Evolutionary conservation across 2,797 vertebrate genomes (phyloP).

Genomic region (Amniataba percoides): DNA sequence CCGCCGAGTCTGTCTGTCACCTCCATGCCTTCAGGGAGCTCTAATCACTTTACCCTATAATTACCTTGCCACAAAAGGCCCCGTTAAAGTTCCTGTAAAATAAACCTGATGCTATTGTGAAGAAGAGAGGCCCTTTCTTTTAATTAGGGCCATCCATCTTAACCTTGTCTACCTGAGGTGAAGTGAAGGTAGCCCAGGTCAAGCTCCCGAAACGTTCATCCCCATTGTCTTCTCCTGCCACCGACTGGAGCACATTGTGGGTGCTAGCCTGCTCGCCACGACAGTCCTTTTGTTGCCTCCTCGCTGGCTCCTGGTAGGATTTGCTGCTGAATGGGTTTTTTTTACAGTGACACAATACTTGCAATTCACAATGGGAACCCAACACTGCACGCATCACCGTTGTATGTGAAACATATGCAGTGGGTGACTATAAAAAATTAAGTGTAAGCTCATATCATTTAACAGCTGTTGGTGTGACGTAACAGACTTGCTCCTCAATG

Average conservation of each 20-base stretch:
- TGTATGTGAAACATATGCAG: constrained; percentile 83
- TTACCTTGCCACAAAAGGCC: constrained; percentile 87
- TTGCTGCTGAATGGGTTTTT: constrained; percentile 83
- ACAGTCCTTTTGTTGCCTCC: constrained; percentile 77
- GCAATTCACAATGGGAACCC: constrained; percentile 87
- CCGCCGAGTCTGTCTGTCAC: constrained; percentile 88
- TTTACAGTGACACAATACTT: constrained; percentile 87
- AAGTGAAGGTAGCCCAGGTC: constrained; percentile 86
- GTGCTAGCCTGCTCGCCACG: constrained; percentile 69
- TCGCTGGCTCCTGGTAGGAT: constrained; percentile 87
- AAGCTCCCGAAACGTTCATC: constrained; percentile 80
- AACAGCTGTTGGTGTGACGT: constrained; percentile 84
- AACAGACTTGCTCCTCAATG: constrained; percentile 69
- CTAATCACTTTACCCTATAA: constrained; percentile 90
- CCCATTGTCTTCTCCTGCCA: constrained; percentile 73
- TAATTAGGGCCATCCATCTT: constrained; percentile 90
- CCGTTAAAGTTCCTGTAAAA: constrained; percentile 89
- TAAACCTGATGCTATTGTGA: constrained; percentile 87
- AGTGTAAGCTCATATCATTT: constrained; percentile 83
- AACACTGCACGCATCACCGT: constrained; percentile 83
- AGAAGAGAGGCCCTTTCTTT: constrained; percentile 85
- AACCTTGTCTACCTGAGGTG: constrained; percentile 89
- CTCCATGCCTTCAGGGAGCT: constrained; percentile 85
- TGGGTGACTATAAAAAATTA: constrained; percentile 85
- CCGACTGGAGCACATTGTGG: constrained; percentile 72